Conservation (phyloP, 1,140 invertebrate species). For the Teleogryllus occipitalis region DNA sequence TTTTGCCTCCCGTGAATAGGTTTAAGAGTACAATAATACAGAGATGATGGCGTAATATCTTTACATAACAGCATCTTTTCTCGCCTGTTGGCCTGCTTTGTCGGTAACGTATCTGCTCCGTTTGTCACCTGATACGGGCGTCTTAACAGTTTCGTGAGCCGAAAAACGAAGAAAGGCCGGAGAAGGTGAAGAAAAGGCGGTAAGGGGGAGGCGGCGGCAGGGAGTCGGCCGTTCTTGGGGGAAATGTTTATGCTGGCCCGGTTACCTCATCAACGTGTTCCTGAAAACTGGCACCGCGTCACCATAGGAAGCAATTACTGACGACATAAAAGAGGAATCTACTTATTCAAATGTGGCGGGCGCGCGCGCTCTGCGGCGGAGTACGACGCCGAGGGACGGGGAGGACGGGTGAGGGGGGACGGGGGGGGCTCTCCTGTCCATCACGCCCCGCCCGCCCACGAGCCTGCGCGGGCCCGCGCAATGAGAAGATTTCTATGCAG, state of each 20-base stretch:
- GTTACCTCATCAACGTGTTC: conserved; percentile 18
- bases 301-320: conserved; percentile 20
- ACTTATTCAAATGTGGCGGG: conserved; percentile 20
- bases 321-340: conserved; percentile 19
- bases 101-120: background rate
- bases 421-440: background rate
- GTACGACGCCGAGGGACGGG: background rate
- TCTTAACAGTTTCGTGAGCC: background rate
- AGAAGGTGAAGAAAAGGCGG: background rate
- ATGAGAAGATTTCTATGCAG: conserved; percentile 4
- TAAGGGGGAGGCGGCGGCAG: background rate
- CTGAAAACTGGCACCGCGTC: conserved; percentile 18
- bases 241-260: conserved; percentile 9
- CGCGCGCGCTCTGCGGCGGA: too few relatives aligned
- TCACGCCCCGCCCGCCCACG: background rate
- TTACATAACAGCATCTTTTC: background rate
- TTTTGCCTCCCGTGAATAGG: background rate
- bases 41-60: background rate
- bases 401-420: background rate
- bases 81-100: background rate
- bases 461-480: background rate
- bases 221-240: background rate
- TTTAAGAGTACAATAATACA: conserved; percentile 1
- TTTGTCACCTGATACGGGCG: background rate
- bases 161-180: background rate